phyloP scores from a whole-genome alignment of 2,113 vertebrate genomes.

The Ictalurus punctatus region DNA sequence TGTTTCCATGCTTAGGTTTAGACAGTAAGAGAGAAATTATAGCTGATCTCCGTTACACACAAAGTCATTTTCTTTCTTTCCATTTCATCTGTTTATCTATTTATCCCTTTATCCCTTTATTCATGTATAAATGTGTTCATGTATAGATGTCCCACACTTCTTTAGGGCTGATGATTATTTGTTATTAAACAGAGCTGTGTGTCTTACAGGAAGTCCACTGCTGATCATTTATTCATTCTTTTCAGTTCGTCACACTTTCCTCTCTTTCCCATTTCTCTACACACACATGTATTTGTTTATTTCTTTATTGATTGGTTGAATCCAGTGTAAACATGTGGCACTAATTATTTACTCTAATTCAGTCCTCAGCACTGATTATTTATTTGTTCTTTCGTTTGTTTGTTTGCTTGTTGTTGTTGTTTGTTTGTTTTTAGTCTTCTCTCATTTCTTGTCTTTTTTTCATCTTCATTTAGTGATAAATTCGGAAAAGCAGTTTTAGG shows the following conservation, averaged over 20 bases:
- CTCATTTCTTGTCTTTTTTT: background rate
- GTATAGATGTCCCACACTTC: background rate
- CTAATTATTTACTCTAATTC: background rate
- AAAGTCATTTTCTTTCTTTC: background rate
- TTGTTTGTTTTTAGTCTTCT: background rate
- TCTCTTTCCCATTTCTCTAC: background rate
- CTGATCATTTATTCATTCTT: constrained; percentile 28
- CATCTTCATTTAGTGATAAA: background rate
- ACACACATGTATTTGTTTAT: background rate
- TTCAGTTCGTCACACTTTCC: background rate
- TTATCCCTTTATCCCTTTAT: background rate
- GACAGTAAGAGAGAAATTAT: background rate
- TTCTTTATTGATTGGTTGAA: background rate
- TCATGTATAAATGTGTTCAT: no score
- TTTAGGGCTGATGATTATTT: background rate
- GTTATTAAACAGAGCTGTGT: background rate
- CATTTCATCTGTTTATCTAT: background rate
- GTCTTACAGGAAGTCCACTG: background rate
- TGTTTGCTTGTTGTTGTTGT: background rate
- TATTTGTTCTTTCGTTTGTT: background rate
- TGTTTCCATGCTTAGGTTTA: background rate
- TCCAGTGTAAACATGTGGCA: background rate
- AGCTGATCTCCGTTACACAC: background rate
- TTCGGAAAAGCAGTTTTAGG: no score
- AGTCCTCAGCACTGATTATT: background rate